phyloP scores from a whole-genome alignment of 2,797 vertebrate species.

The Philypnodon macrostomus region DNA sequence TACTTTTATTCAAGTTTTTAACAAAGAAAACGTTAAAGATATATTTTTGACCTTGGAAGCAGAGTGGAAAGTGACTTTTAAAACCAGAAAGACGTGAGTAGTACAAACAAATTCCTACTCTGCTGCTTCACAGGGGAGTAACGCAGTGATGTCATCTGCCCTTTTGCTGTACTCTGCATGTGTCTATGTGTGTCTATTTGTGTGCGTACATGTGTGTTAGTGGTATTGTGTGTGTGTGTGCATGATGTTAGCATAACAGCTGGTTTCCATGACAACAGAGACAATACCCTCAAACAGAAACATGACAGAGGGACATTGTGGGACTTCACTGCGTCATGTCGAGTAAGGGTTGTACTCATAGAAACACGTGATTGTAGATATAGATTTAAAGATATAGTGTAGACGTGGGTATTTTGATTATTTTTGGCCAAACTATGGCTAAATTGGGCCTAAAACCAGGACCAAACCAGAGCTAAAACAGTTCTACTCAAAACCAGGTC shows the following conservation, averaged over 20 bases:
- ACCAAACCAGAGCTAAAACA: too few species aligned
- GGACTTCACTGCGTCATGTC: slow-evolving; percentile 46
- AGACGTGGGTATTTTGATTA: not conserved
- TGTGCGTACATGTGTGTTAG: too few species aligned
- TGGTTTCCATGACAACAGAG: slow-evolving; percentile 69
- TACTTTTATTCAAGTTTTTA: too few species aligned
- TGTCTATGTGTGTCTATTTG: slow-evolving; percentile 1
- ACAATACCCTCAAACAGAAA: slow-evolving; percentile 67
- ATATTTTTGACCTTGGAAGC: too few species aligned
- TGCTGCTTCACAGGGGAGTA: slow-evolving; percentile 35
- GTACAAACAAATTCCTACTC: slow-evolving; percentile 39
- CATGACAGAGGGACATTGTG: slow-evolving; percentile 53
- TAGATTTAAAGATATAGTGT: not conserved
- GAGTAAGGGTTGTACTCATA: slow-evolving; percentile 37
- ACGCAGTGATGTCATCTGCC: slow-evolving; percentile 57
- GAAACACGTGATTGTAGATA: slow-evolving; percentile 1
- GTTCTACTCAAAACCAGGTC: too few species aligned
- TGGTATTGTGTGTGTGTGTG: slow-evolving; percentile 1
- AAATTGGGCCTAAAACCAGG: too few species aligned
- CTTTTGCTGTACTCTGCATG: slow-evolving; percentile 32
- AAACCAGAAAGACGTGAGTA: not conserved
- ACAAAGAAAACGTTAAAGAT: too few species aligned
- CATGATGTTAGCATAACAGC: slow-evolving; percentile 61
- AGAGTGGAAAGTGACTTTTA: too few species aligned
- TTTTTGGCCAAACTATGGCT: too few species aligned